A percentile compares a stretch with the other conserved stretches of the same genome.
Evolutionary conservation across 1,140 invertebrate genomes (phyloP).

Genomic region (Drosophila fuyamai): DNA sequence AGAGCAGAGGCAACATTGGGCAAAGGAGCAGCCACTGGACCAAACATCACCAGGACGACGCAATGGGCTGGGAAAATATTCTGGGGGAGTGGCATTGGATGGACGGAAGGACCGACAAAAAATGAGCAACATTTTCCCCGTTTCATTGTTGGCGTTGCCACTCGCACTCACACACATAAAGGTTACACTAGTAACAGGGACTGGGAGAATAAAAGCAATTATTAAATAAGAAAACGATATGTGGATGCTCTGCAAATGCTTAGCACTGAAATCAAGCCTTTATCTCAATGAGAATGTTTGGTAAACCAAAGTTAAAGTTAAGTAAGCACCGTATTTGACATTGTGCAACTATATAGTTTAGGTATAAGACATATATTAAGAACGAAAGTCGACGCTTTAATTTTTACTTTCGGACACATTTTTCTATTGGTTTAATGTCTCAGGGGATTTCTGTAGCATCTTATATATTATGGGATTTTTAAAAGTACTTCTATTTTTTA

Average conservation of each 20-base stretch:
- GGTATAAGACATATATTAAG: too few species aligned
- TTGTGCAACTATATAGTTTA: too few species aligned
- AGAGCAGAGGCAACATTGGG: slow-evolving; percentile 19
- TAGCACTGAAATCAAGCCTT: too few species aligned
- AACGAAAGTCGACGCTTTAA: too few species aligned
- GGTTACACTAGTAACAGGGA: slow-evolving; percentile 3
- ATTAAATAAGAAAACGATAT: neutral
- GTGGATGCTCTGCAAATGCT: slow-evolving; percentile 1
- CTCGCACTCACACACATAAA: slow-evolving; percentile 16
- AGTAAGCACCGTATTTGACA: too few species aligned
- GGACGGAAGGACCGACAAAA: slow-evolving; percentile 45
- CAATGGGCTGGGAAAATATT: slow-evolving; percentile 13
- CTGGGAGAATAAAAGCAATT: slow-evolving; percentile 2
- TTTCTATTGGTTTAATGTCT: too few species aligned
- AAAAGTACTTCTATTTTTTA: too few species aligned
- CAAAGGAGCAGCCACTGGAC: slow-evolving; percentile 47
- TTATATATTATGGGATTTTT: too few species aligned
- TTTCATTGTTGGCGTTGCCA: slow-evolving; percentile 71
- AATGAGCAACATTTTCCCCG: slow-evolving; percentile 76
- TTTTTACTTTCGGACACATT: too few species aligned
- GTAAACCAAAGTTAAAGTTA: too few species aligned
- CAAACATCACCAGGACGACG: slow-evolving; percentile 36
- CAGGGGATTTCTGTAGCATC: too few species aligned
- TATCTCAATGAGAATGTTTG: too few species aligned
- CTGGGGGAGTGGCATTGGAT: neutral